Conservation (phyloP, 2,113 vertebrate species). For the Nothobranchius kuhntae region DNA sequence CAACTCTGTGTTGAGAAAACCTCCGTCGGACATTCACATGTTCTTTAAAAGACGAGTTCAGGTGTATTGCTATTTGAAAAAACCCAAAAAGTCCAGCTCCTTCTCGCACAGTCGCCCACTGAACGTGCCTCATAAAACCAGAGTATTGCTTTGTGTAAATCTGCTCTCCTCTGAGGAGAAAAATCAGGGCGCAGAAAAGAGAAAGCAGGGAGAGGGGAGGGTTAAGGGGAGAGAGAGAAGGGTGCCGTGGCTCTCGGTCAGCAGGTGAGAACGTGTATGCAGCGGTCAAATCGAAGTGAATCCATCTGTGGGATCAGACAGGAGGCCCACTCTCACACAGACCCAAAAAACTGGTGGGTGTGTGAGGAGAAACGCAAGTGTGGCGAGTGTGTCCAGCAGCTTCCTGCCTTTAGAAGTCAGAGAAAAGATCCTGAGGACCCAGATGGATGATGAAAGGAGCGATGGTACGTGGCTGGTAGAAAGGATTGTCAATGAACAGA, state of each 20-base stretch:
- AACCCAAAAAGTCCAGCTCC: constrained; percentile 55
- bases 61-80: constrained; percentile 82
- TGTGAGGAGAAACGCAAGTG: constrained; percentile 25
- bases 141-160: constrained; percentile 79
- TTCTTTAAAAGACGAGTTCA: constrained; percentile 75
- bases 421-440: constrained; percentile 99
- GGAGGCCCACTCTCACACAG: constrained; percentile 49
- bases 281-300: constrained; percentile 17
- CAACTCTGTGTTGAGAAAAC: constrained; percentile 74
- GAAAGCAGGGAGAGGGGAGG: constrained; percentile 30
- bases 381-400: constrained; percentile 66
- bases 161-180: constrained; percentile 47
- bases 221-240: constrained; percentile 31
- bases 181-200: constrained; percentile 37
- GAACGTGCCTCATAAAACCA: constrained; percentile 61
- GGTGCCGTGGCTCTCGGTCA: constrained; percentile 28
- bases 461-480: constrained; percentile 97
- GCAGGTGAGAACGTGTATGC: constrained; percentile 25
- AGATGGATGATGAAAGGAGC: constrained; percentile 99
- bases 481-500: constrained; percentile 99
- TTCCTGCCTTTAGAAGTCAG: constrained; percentile 97
- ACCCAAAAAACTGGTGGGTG: constrained; percentile 29
- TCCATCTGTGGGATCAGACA: constrained; percentile 36
- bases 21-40: constrained; percentile 79
- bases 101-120: constrained; percentile 47